Percentiles rank a stretch among this genome's conserved stretches.
Evolutionary conservation across 2,797 vertebrate species (phyloP).

Genomic region (Bradypodion pumilum): DNA sequence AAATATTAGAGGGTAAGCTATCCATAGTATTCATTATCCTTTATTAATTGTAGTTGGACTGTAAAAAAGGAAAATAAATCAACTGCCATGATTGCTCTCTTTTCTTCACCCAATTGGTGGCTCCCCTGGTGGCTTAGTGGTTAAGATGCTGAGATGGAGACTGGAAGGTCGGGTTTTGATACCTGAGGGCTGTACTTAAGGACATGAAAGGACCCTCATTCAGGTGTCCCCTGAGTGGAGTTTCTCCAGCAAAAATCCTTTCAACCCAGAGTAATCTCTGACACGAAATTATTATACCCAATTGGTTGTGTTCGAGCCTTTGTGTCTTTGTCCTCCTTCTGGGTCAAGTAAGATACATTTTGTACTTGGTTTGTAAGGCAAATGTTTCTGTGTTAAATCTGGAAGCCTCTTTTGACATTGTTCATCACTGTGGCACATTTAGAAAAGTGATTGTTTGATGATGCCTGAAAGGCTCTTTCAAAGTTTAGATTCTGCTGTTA

Average conservation of each 20-base stretch:
- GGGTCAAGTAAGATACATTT: neutral
- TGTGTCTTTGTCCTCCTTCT: neutral
- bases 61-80: neutral
- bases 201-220: too few relatives aligned
- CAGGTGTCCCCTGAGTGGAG: too few relatives aligned
- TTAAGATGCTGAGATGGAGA: too few relatives aligned
- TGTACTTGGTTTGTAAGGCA: constrained; percentile 32
- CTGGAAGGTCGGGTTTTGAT: too few relatives aligned
- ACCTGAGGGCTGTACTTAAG: too few relatives aligned
- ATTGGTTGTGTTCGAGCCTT: neutral
- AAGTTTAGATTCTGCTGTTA: constrained; percentile 72
- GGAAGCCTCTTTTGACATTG: constrained; percentile 36
- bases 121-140: too few relatives aligned
- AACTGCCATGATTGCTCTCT: neutral
- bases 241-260: too few relatives aligned
- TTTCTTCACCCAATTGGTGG: neutral
- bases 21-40: neutral
- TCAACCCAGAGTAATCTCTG: too few relatives aligned
- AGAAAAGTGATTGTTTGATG: constrained; percentile 62
- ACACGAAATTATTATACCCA: too few relatives aligned
- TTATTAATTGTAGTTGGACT: neutral
- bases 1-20: neutral
- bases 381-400: constrained; percentile 26
- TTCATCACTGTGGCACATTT: constrained; percentile 44
- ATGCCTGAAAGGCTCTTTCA: constrained; percentile 56